Base-by-base conservation (phyloP, 2,888 invertebrate genomes). In the Lottia gigantea region DNA sequence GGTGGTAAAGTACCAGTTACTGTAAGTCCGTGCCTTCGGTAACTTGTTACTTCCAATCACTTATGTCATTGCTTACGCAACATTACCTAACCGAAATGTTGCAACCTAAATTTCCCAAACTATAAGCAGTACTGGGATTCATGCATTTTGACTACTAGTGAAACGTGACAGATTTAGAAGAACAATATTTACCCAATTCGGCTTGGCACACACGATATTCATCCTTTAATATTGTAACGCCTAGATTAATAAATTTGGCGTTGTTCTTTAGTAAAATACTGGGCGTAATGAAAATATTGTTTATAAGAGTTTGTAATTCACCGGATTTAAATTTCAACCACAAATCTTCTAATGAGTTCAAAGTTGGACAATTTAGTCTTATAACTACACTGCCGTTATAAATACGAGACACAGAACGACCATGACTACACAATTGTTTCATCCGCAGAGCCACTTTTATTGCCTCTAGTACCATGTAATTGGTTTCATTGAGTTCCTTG, bases 361-460 rank as follows among this genome's bases (percentile, higher is more conserved):
- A 46, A 31, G 73, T 71, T 19, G 62, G 66, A 55, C 75, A 75
- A 16, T 64, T 71, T 45, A 75, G 45, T 26, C 68, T 49, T 55
- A 75, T 62, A 49, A 75, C 26, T 63, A 75, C 70, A 40, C 75
- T 75, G 7, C 75, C 75, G 6, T 68, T 55, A 14, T 47, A 26
- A 25, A 75, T 70, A 62, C 71, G 66, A 15, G 62, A 66, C 19
- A 75, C 70, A 40, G 23, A 25, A 3, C 75, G 65, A 1, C 70
- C 66, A 40, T 75, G 73, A 45, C 71, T 45, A 61, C 73, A 70
- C 25, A 75, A 40, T 1, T 47, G 23, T 8, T 62, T 47, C 19
- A 70, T 64, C n/a, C 64, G 23, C 12, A 66, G 26, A 6, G 68
- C 66, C 2, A 73, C 55, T 14, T 75, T 71, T 2, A 72, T 62